Evolutionary conservation across 2,113 vertebrate species (phyloP).

Genomic region (Sardina pilchardus): DNA sequence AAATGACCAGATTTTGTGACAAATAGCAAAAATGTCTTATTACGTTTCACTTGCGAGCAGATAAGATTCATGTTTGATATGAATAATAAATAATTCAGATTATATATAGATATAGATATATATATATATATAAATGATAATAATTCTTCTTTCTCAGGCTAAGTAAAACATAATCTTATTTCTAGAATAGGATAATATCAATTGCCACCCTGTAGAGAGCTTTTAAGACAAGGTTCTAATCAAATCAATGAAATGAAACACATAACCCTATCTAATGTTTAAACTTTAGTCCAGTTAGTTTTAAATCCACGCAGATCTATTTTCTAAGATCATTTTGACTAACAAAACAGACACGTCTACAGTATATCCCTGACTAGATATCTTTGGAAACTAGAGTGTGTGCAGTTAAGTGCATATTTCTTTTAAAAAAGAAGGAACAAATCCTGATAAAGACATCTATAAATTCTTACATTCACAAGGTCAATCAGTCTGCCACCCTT

Average conservation of each 20-base stretch:
- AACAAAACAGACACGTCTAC: not conserved
- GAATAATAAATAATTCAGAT: slow-evolving; percentile 1
- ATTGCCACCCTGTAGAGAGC: not conserved
- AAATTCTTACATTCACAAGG: not conserved
- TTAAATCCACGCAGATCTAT: not conserved
- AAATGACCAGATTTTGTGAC: not conserved
- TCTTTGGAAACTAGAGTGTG: not conserved
- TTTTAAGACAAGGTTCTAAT: not conserved
- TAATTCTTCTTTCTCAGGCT: not conserved
- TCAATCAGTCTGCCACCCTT: not conserved
- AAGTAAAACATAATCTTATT: not conserved
- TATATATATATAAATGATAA: not conserved
- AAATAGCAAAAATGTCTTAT: not conserved
- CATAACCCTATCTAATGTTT: not conserved
- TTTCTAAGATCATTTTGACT: not conserved
- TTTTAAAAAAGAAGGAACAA: no score
- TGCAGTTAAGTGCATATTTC: not conserved
- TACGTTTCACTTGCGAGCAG: not conserved
- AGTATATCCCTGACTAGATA: not conserved
- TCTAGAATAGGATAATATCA: not conserved
- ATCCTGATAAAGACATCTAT: not conserved
- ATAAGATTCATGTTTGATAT: not conserved
- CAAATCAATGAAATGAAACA: not conserved
- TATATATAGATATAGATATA: not conserved
- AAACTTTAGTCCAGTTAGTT: not conserved